Percentiles rank a stretch among this genome's conserved stretches.
Evolutionary conservation across 2,888 invertebrate genomes (phyloP).

Genomic region (Chrysolina oricalcia): DNA sequence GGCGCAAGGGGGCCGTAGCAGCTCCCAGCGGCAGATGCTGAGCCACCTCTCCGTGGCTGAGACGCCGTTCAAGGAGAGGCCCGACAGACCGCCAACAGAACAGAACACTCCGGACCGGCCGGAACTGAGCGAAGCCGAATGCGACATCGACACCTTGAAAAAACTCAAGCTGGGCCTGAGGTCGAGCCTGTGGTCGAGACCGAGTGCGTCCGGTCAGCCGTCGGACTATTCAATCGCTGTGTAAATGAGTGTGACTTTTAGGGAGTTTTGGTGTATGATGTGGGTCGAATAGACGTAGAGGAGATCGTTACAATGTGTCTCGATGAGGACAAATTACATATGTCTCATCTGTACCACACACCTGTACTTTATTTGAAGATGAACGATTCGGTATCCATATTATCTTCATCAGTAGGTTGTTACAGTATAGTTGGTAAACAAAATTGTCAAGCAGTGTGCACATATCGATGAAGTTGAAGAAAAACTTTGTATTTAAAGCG

Average conservation of each 20-base stretch:
- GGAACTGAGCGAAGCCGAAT: conserved; percentile 81
- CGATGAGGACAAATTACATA: too few relatives aligned
- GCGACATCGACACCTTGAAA: conserved; percentile 83
- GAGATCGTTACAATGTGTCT: too few relatives aligned
- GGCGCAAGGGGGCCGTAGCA: conserved; percentile 66
- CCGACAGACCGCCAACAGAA: conserved; percentile 64
- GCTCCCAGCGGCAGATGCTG: conserved; percentile 76
- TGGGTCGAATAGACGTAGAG: not conserved
- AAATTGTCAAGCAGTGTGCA: too few relatives aligned
- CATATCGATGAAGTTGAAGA: too few relatives aligned
- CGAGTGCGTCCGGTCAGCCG: conserved; percentile 72
- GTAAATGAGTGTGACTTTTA: conserved; percentile 69
- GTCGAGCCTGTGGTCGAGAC: conserved; percentile 81
- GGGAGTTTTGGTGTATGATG: conserved; percentile 38
- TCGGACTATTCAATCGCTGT: conserved; percentile 85
- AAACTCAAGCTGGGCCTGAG: conserved; percentile 81
- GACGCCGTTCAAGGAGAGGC: conserved; percentile 73
- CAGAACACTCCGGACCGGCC: conserved; percentile 73
- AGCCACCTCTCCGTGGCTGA: conserved; percentile 78
- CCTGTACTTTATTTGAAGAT: too few relatives aligned
- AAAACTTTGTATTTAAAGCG: too few relatives aligned
- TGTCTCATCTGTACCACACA: too few relatives aligned
- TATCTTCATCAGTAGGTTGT: too few relatives aligned
- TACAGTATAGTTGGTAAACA: too few relatives aligned
- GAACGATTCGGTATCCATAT: too few relatives aligned